These are phyloP conservation scores for Nasonovia ribisnigri DNA, from an alignment of 2,888 invertebrate species.

Conservation along the genomic window DNA sequence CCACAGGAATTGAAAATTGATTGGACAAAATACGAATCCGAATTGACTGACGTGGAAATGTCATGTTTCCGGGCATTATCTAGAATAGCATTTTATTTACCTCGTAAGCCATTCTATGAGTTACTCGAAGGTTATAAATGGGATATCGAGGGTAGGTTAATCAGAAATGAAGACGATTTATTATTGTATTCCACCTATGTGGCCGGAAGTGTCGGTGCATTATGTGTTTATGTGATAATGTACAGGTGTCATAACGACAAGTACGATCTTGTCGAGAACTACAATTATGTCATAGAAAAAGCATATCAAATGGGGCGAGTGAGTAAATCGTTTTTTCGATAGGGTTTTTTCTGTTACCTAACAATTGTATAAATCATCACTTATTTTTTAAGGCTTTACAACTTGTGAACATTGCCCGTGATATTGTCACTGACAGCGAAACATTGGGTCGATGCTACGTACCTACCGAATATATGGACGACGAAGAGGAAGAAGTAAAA, in stretches of 20 bases:
- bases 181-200: slow-evolving; percentile 15
- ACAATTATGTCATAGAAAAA: slow-evolving; percentile 14
- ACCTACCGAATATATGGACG: slow-evolving; percentile 38
- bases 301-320: slow-evolving; percentile 31
- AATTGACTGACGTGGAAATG: background rate
- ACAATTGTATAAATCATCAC: background rate
- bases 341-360: background rate
- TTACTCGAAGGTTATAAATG: slow-evolving; percentile 34
- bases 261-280: background rate
- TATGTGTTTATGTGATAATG: slow-evolving; percentile 18
- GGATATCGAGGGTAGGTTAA: background rate
- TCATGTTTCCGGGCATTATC: slow-evolving; percentile 46
- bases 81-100: slow-evolving; percentile 52
- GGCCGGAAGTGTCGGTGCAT: slow-evolving; percentile 6
- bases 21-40: slow-evolving; percentile 26
- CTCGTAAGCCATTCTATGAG: slow-evolving; percentile 49
- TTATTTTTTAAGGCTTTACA: slow-evolving; percentile 26
- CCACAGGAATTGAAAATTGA: slow-evolving; percentile 8
- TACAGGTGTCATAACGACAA: background rate
- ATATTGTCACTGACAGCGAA: slow-evolving; percentile 42
- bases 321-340: background rate
- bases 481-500: slow-evolving; percentile 18
- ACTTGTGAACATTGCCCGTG: slow-evolving; percentile 36
- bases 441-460: slow-evolving; percentile 30
- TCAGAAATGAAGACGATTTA: slow-evolving; percentile 25